A percentile compares a stretch with the other conserved stretches of the same genome.
These are phyloP conservation scores for Scelioninae gen. 1 DNA, from an alignment of 2,888 invertebrate species.

Conservation along the genomic window DNA sequence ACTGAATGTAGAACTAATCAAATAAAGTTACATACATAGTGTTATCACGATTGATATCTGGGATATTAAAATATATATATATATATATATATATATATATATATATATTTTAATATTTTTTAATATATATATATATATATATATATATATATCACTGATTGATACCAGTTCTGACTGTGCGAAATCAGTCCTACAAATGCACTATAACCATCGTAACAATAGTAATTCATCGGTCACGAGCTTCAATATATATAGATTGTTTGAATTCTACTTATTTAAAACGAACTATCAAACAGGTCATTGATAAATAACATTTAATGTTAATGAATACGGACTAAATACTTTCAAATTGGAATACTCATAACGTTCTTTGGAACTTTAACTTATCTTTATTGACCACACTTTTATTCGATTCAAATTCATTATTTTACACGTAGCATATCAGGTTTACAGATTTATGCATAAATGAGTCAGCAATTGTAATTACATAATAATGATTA, in stretches of 20 bases:
- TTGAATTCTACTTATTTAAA: slow-evolving; percentile 27
- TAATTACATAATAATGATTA: slow-evolving; percentile 9
- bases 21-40: slow-evolving; percentile 14
- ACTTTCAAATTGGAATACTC: slow-evolving; percentile 25
- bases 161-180: slow-evolving; percentile 13
- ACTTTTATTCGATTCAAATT: slow-evolving; percentile 11
- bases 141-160: slow-evolving; percentile 9
- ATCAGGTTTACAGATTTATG: neutral
- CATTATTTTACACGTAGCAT: neutral
- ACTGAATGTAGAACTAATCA: neutral
- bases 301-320: slow-evolving; percentile 34
- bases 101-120: slow-evolving; percentile 3
- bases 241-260: slow-evolving; percentile 24
- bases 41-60: neutral
- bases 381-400: slow-evolving; percentile 27
- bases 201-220: slow-evolving; percentile 19
- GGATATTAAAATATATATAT: too few species aligned
- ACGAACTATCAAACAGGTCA: slow-evolving; percentile 23
- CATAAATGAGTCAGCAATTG: neutral
- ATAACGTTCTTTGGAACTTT: slow-evolving; percentile 14
- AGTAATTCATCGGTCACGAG: slow-evolving; percentile 36
- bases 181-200: neutral
- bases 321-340: slow-evolving; percentile 34
- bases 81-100: too few species aligned
- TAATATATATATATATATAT: slow-evolving; percentile 6